phyloP scores from a whole-genome alignment of 2,888 invertebrate species.

The Steinernema scapterisci region DNA sequence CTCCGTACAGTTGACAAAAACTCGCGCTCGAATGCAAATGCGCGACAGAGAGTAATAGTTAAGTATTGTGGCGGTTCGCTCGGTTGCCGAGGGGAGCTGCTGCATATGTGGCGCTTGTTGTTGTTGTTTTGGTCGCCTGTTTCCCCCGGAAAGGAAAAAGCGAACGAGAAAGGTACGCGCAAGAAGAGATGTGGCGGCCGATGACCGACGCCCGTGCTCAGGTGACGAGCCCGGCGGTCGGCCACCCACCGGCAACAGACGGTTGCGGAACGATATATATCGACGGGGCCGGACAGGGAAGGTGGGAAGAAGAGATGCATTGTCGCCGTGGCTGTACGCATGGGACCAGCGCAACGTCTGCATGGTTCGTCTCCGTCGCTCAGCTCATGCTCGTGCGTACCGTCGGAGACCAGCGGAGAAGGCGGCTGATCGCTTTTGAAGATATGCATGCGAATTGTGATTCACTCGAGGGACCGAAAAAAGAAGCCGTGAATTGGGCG shows the following conservation, averaged over 20 bases:
- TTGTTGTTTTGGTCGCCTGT: too few species aligned
- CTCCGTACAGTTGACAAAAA: too few species aligned
- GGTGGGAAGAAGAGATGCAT: background rate
- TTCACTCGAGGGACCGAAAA: slow-evolving; percentile 26
- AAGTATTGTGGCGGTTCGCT: background rate
- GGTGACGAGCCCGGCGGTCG: background rate
- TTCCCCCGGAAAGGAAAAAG: too few species aligned
- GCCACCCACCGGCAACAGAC: background rate
- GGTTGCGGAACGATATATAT: background rate
- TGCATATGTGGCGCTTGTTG: too few species aligned
- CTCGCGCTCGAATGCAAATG: background rate
- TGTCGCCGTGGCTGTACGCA: too few species aligned
- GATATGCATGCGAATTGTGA: slow-evolving; percentile 20
- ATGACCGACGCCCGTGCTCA: background rate
- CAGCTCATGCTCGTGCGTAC: background rate
- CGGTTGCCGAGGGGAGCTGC: too few species aligned
- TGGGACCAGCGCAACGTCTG: too few species aligned
- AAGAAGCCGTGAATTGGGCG: slow-evolving; percentile 31
- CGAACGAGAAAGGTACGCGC: background rate
- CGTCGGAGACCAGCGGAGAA: background rate
- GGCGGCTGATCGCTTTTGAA: slow-evolving; percentile 14
- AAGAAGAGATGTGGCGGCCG: background rate
- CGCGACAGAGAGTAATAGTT: background rate
- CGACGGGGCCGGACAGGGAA: background rate
- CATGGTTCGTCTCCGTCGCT: background rate